Conservation (phyloP, 2,888 invertebrate species). For the Carpatolechia fugitivella region DNA sequence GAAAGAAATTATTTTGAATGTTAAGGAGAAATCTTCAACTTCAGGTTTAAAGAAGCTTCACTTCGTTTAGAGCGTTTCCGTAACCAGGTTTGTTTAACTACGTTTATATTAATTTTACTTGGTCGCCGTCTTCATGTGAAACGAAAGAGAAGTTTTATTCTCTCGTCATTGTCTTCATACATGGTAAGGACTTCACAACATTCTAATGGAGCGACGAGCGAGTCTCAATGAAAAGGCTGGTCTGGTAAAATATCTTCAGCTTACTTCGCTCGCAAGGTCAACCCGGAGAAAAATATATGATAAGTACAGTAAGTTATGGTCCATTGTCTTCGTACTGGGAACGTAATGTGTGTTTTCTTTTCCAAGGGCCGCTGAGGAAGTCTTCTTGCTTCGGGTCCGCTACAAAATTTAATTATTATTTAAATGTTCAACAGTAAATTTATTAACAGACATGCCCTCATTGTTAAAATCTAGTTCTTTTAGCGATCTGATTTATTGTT, state of each 20-base stretch:
- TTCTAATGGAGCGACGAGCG: too few relatives aligned
- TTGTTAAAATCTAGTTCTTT: conserved; percentile 6
- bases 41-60: not conserved
- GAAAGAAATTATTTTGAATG: too few relatives aligned
- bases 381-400: conserved; percentile 20
- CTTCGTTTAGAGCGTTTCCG: not conserved
- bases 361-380: conserved; percentile 52
- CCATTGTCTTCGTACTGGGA: not conserved
- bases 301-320: not conserved
- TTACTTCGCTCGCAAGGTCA: not conserved
- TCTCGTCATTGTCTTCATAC: not conserved
- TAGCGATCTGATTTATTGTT: not conserved
- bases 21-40: not conserved
- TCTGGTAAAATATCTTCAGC: not conserved
- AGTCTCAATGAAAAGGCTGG: not conserved
- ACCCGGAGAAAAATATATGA: not conserved
- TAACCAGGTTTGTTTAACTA: not conserved
- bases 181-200: not conserved
- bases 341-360: conserved; percentile 52
- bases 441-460: conserved; percentile 17
- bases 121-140: not conserved
- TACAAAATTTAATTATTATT: conserved; percentile 27
- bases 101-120: not conserved
- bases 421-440: conserved; percentile 29
- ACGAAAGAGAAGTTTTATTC: not conserved